Base-by-base conservation (phyloP, 2,797 vertebrate genomes). In the Pipistrellus pipistrellus region DNA sequence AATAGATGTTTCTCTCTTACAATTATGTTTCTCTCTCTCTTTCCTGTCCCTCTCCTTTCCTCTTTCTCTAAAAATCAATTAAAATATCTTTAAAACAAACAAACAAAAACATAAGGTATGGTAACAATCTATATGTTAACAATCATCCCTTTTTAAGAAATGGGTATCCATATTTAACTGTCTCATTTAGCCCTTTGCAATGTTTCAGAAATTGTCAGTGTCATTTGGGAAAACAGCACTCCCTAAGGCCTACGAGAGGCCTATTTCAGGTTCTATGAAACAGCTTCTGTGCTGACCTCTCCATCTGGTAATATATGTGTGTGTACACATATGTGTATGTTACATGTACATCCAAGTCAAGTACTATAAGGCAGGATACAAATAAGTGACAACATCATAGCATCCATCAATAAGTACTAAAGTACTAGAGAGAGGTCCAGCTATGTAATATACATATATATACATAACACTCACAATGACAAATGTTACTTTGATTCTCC, bases 161-260 rank as follows among this genome's bases (percentile, higher is more conserved):
- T 94, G 38, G 23, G 48, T 66, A 83, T 73, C 51, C 68, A 93
- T 89, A 84, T 48, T 48, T 8, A 0, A 44, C 46, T 18, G 38
- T 92, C 21, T 12, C 87, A 53, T n/a, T 32, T n/a, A 35, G 15
- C 0, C 51, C 55, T 94, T 41, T 27, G 32, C 4, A 21, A 44
- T 69, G 59, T 88, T 59, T 87, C 46, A 27, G 21, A 81, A 81
- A 85, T 44, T 38, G 62, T 77, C 91, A 64, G 35, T 88, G 84
- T 55, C 66, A 85, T 85, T 91, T 89, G n/a, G 77, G 69, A 64
- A 69, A 92, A 90, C 78, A 95, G 88, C 44, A 30, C 75, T 95
- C 71, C 68, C 72, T 44, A 13, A 27, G 69, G 68, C 88, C 97
- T 69, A 35, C 85, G 25, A 96, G 80, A 96, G 64, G 17, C 3